Percentiles rank a stretch among this genome's conserved stretches.
phyloP scores from a whole-genome alignment of 2,888 invertebrate genomes.

The Eucera pruinosa region DNA sequence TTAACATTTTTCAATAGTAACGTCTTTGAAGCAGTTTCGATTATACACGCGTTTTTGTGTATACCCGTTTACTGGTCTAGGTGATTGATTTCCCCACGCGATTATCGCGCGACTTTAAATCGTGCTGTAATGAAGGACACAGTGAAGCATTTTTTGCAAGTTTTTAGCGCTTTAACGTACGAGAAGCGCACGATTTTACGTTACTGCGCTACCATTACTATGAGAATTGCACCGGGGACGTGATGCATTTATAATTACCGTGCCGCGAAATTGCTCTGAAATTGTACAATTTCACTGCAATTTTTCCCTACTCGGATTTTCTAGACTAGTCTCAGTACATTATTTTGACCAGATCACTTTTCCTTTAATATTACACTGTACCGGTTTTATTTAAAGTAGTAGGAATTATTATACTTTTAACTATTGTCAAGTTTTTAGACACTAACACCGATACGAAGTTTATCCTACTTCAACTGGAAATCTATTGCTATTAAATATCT shows the following conservation, averaged over 20 bases:
- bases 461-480: too few species aligned
- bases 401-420: too few species aligned
- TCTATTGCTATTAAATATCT: too few species aligned
- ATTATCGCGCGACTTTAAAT: not conserved
- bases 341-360: not conserved
- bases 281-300: conserved; percentile 47
- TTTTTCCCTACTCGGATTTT: too few species aligned
- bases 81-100: not conserved
- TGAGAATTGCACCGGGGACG: conserved; percentile 21
- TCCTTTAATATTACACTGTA: not conserved
- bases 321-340: not conserved
- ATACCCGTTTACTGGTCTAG: conserved; percentile 1
- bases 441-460: too few species aligned
- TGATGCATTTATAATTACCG: conserved; percentile 56
- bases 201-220: conserved; percentile 19
- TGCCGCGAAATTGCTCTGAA: conserved; percentile 36
- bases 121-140: too few species aligned
- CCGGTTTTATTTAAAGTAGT: conserved; percentile 8
- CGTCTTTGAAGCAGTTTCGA: not conserved
- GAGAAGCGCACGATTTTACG: conserved; percentile 20
- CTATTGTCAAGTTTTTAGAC: too few species aligned
- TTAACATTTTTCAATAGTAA: not conserved
- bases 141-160: conserved; percentile 4
- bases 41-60: not conserved
- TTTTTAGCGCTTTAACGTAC: conserved; percentile 10